These are phyloP conservation scores for Watsonalla cultraria DNA, from an alignment of 2,888 invertebrate species.

Conservation along the genomic window DNA sequence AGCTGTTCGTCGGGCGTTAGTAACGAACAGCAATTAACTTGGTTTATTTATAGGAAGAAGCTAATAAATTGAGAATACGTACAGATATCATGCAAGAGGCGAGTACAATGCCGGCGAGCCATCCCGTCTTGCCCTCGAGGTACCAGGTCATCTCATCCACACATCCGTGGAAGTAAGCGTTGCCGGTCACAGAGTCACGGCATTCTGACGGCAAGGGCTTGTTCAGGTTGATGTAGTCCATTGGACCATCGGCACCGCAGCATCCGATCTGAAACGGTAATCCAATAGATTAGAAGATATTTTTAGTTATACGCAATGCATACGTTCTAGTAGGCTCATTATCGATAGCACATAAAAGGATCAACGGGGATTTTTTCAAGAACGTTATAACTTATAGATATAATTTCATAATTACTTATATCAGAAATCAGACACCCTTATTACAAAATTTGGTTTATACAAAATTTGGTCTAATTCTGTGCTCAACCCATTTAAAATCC, in stretches of 20 bases:
- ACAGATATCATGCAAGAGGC: slow-evolving; percentile 88
- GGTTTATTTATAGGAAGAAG: too few species aligned
- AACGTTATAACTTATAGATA: too few species aligned
- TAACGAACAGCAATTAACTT: too few species aligned
- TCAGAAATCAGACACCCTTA: too few species aligned
- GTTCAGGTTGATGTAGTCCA: slow-evolving; percentile 86
- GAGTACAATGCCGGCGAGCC: slow-evolving; percentile 90
- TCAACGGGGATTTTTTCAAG: too few species aligned
- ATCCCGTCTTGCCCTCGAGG: slow-evolving; percentile 88
- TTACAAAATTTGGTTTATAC: too few species aligned
- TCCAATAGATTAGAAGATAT: not conserved
- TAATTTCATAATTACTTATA: too few species aligned
- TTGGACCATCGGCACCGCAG: slow-evolving; percentile 92
- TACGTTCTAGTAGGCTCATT: too few species aligned
- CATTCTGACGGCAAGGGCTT: slow-evolving; percentile 91
- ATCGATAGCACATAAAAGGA: slow-evolving; percentile 1
- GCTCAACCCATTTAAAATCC: too few species aligned
- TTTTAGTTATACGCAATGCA: not conserved
- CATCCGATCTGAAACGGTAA: slow-evolving; percentile 84
- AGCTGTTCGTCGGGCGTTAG: too few species aligned
- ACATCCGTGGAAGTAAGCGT: slow-evolving; percentile 93
- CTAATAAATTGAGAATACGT: slow-evolving; percentile 45
- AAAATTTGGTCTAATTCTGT: too few species aligned
- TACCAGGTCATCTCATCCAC: slow-evolving; percentile 94
- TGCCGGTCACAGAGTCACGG: slow-evolving; percentile 92